These are phyloP conservation scores for Trematomus loennbergii DNA, from an alignment of 2,113 vertebrate genomes.

Conservation along the genomic window DNA sequence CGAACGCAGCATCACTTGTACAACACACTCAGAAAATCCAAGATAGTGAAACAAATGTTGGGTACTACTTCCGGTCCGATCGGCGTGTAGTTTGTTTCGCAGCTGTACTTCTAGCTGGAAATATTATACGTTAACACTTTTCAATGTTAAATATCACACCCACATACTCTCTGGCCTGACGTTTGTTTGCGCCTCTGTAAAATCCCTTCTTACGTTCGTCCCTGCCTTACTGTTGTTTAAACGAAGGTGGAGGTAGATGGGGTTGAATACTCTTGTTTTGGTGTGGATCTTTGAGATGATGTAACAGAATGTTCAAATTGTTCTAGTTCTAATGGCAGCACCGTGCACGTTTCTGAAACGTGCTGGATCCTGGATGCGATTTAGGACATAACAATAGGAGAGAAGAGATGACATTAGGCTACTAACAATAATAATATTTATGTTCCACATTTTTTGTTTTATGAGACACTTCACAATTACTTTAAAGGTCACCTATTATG, in stretches of 20 bases:
- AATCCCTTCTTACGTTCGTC: fast-evolving
- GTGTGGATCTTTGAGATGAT: constrained; percentile 29
- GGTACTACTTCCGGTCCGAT: fast-evolving
- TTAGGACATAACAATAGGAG: background rate
- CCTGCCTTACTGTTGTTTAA: background rate
- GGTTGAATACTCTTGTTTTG: background rate
- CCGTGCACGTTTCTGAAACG: constrained; percentile 34
- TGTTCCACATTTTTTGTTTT: background rate
- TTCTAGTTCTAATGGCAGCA: fast-evolving
- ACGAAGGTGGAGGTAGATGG: background rate
- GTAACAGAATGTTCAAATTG: background rate
- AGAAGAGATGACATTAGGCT: background rate
- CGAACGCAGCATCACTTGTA: constrained; percentile 20
- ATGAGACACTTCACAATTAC: background rate
- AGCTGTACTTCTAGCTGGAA: background rate
- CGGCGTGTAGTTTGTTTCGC: background rate
- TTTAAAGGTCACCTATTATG: background rate
- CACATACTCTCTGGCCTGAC: too few relatives aligned
- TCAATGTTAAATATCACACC: background rate
- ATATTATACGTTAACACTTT: too few relatives aligned
- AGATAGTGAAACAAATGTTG: background rate
- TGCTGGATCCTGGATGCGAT: background rate
- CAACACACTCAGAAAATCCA: background rate
- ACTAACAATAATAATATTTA: background rate
- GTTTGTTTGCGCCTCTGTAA: background rate